Evolutionary conservation across 2,113 vertebrate species (phyloP).

Genomic region (Anser cygnoides): DNA sequence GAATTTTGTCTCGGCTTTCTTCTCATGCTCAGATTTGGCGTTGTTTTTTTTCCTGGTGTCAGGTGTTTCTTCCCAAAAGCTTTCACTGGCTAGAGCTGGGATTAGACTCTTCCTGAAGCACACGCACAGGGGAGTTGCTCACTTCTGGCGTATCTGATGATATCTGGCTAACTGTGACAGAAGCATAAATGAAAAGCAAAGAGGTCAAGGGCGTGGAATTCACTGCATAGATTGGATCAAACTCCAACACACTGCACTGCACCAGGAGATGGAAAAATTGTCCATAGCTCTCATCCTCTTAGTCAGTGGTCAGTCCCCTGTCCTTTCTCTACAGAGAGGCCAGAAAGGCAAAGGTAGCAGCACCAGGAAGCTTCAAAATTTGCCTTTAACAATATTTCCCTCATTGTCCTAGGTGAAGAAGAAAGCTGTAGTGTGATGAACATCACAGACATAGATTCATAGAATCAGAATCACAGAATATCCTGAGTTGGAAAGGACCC

Average conservation of each 20-base stretch:
- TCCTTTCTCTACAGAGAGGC: neutral
- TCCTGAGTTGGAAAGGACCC: no score
- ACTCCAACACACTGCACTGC: neutral
- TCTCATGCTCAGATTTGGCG: neutral
- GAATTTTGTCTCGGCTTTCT: slow-evolving; percentile 53
- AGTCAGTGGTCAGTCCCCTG: neutral
- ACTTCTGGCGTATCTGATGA: neutral
- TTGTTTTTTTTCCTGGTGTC: slow-evolving; percentile 9
- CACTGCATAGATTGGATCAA: neutral
- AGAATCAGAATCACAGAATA: no score
- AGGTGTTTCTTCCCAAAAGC: slow-evolving; percentile 31
- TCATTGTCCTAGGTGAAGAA: neutral
- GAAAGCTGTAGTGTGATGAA: neutral
- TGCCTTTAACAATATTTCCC: neutral
- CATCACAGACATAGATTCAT: neutral
- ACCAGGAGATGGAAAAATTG: neutral
- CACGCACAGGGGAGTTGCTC: neutral
- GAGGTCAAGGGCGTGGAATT: neutral
- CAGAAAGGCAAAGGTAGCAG: neutral
- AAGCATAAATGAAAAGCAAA: slow-evolving; percentile 26
- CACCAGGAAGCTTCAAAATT: neutral
- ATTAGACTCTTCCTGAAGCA: slow-evolving; percentile 1
- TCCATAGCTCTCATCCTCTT: neutral
- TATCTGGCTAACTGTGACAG: slow-evolving; percentile 29
- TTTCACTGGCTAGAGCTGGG: slow-evolving; percentile 18